phyloP scores from a whole-genome alignment of 2,113 vertebrate species.

The Channa maculata region DNA sequence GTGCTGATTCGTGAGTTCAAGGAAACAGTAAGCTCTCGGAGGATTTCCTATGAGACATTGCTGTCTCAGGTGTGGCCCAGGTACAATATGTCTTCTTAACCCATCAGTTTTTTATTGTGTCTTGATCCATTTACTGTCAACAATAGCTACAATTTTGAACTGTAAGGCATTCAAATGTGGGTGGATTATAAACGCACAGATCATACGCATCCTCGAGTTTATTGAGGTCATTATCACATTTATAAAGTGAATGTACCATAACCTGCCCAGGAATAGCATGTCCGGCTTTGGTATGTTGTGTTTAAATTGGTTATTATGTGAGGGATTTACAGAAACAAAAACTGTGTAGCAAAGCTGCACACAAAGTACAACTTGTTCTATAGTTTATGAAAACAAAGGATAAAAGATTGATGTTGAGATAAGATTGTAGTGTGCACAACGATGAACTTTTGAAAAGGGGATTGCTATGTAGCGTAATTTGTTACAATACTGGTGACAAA shows the following conservation, averaged over 20 bases:
- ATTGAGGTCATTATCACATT: background rate
- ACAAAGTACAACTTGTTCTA: background rate
- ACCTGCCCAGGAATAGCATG: background rate
- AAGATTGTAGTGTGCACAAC: background rate
- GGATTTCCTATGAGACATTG: background rate
- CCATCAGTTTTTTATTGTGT: background rate
- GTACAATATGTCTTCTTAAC: background rate
- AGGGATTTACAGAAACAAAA: background rate
- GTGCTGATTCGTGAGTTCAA: background rate
- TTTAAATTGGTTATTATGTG: background rate
- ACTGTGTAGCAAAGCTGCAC: background rate
- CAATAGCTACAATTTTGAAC: conserved; percentile 26
- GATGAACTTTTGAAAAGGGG: background rate
- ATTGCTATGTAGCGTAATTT: background rate
- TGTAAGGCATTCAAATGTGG: background rate
- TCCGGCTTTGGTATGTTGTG: background rate
- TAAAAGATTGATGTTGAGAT: background rate
- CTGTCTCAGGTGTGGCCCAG: background rate
- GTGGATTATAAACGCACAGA: background rate
- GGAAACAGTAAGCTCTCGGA: no score
- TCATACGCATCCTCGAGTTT: background rate
- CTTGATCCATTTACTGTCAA: background rate
- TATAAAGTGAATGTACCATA: background rate
- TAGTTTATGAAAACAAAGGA: conserved; percentile 1
- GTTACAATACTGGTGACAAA: background rate